Evolutionary conservation across 2,797 vertebrate genomes (phyloP).

Genomic region (Onychomys leucogaster): DNA sequence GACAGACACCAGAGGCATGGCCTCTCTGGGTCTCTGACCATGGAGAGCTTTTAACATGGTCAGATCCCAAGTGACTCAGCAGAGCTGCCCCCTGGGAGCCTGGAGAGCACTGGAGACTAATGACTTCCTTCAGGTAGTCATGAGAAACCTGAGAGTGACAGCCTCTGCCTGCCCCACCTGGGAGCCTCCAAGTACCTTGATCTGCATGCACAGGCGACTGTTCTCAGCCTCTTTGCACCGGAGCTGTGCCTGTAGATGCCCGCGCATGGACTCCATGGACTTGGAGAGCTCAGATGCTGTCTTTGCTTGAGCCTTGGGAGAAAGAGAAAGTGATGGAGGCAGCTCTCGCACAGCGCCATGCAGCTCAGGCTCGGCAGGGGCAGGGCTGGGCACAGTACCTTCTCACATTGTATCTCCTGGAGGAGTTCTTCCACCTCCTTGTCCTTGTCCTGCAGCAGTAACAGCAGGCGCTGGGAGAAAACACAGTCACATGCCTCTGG

Average conservation of each 20-base stretch:
- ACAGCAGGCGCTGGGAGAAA: conserved; percentile 90
- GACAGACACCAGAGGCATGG: neutral
- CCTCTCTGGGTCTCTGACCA: neutral
- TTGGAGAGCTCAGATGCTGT: conserved; percentile 91
- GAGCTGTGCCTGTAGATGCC: conserved; percentile 93
- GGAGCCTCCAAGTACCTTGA: conserved; percentile 88
- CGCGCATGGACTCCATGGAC: conserved; percentile 91
- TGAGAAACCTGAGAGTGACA: neutral
- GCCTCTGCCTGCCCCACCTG: rapidly evolving
- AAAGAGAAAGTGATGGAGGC: neutral
- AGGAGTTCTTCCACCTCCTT: conserved; percentile 90
- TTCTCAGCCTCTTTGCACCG: conserved; percentile 94
- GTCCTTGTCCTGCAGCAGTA: conserved; percentile 92
- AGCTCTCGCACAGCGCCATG: rapidly evolving
- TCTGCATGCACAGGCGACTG: conserved; percentile 91
- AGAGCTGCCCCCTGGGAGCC: neutral
- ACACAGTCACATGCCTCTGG: neutral
- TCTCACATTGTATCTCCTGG: conserved; percentile 91
- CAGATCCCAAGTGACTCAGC: neutral
- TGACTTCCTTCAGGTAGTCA: neutral
- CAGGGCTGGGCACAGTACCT: conserved; percentile 87
- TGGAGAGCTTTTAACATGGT: neutral
- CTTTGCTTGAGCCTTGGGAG: conserved; percentile 90
- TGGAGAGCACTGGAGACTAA: neutral
- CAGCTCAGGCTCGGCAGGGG: neutral